Evolutionary conservation across 2,888 invertebrate genomes (phyloP).

Genomic region (Orthonevra nobilis): DNA sequence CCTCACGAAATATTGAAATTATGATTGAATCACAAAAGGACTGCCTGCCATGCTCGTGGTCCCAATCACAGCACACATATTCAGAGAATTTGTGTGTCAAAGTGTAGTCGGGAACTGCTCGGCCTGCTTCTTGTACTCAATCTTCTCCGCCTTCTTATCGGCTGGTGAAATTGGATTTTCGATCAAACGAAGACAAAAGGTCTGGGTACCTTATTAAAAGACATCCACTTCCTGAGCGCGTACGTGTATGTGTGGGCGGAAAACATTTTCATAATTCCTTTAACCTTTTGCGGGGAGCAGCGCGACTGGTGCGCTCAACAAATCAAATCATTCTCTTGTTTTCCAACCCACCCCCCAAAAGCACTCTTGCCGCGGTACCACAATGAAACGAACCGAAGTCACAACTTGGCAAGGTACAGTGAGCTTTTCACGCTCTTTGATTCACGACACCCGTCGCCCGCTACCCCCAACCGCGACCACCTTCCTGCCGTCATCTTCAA

Average conservation of each 20-base stretch:
- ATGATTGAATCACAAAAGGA: conserved; percentile 60
- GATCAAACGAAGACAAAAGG: conserved; percentile 44
- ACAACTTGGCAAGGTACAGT: conserved; percentile 50
- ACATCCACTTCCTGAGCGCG: conserved; percentile 53
- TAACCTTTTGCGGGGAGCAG: conserved; percentile 37
- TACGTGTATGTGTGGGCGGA: conserved; percentile 2
- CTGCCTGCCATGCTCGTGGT: conserved; percentile 2
- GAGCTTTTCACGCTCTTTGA: conserved; percentile 70
- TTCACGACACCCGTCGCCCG: conserved; percentile 21
- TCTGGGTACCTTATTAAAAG: conserved; percentile 57
- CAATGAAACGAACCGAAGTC: conserved; percentile 64
- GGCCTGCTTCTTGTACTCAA: neutral
- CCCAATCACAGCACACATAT: conserved; percentile 54
- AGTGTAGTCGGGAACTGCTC: no score
- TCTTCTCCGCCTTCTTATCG: conserved; percentile 26
- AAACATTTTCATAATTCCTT: conserved; percentile 68
- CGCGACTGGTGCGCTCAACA: conserved; percentile 50
- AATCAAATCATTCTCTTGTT: conserved; percentile 53
- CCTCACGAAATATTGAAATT: conserved; percentile 66
- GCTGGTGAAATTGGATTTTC: conserved; percentile 56
- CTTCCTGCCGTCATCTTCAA: no score
- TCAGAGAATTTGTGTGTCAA: conserved; percentile 63
- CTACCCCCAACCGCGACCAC: no score
- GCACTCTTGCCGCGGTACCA: conserved; percentile 27
- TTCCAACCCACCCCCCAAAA: neutral